Evolutionary conservation across 2,113 vertebrate species (phyloP), one percentile per base, ranked within the genome.

Genomic region (Athene cunicularia): DNA sequence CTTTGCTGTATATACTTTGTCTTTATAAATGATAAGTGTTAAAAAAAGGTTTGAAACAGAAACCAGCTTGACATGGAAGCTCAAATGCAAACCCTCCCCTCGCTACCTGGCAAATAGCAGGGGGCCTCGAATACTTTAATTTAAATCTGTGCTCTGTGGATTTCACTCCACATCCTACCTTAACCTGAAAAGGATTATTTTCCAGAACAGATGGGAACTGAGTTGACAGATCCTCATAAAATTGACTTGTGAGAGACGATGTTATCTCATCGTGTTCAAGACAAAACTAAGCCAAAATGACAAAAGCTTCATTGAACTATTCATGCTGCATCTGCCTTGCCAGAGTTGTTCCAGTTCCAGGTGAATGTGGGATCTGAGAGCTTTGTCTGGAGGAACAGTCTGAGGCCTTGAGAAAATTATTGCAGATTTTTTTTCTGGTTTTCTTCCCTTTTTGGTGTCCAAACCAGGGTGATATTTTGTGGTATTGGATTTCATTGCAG

Each of bases 191-290:
- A 85, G 28, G 66, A 33, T 93, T 66, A 45, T 94, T 96, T 96
- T 66, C 56, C 53, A 90, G 70, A 90, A 80, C 93, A 96, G 96
- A 97, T 90, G 92, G 87, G 77, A 71, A 82, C 90, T 45, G 80
- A 64, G 43, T 52, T 89, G 86, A 96, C 89, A 96, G 80, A 92
- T 90, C 63, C 74, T 95, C 96, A 93, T 96, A 95, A 96, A 95
- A 93, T 55, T 95, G 88, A 85, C 90, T 94, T 80, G 89, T 79
- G 77, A 93, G 83, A 94, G 91, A 91, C 28, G 14, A 91, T 95
- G 91, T 88, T 94, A 95, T 93, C 92, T 91, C 63, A 39, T 73
- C 2, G 0, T 11, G 0, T 68, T 95, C 0, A 3, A 90, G 63
- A 82, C 85, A 88, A 94, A 97, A 76, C 62, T 70, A 77, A 97